phyloP scores from a whole-genome alignment of 2,797 vertebrate genomes.

The Limosa lapponica region DNA sequence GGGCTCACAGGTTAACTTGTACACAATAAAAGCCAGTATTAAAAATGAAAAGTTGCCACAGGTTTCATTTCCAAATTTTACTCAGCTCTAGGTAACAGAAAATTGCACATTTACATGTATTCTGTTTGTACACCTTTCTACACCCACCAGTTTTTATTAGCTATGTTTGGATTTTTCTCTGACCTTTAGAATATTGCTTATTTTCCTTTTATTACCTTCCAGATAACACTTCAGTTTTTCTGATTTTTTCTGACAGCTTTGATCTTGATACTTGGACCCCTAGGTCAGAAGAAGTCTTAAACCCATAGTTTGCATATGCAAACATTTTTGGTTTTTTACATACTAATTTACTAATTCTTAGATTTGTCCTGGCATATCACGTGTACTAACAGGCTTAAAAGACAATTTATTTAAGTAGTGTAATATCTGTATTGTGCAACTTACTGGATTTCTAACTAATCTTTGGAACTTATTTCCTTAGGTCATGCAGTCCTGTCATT shows the following conservation, averaged over 20 bases:
- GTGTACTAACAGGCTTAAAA: not conserved
- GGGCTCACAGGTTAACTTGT: not conserved
- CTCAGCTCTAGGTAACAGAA: not conserved
- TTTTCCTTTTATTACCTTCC: not conserved
- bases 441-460: not conserved
- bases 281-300: not conserved
- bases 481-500: not conserved
- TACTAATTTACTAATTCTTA: not conserved
- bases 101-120: not conserved
- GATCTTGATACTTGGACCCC: not conserved
- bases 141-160: not conserved
- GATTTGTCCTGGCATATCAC: not conserved
- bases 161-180: not conserved
- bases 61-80: not conserved
- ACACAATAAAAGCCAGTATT: not conserved
- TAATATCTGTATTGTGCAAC: not conserved
- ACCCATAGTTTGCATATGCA: not conserved
- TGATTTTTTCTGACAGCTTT: not conserved
- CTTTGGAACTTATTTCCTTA: not conserved
- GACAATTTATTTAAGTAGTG: not conserved
- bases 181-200: not conserved
- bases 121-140: not conserved
- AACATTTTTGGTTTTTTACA: not conserved
- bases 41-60: not conserved
- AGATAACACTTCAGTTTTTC: not conserved